phyloP scores from a whole-genome alignment of 2,797 vertebrate species.

The Glossophaga mutica region DNA sequence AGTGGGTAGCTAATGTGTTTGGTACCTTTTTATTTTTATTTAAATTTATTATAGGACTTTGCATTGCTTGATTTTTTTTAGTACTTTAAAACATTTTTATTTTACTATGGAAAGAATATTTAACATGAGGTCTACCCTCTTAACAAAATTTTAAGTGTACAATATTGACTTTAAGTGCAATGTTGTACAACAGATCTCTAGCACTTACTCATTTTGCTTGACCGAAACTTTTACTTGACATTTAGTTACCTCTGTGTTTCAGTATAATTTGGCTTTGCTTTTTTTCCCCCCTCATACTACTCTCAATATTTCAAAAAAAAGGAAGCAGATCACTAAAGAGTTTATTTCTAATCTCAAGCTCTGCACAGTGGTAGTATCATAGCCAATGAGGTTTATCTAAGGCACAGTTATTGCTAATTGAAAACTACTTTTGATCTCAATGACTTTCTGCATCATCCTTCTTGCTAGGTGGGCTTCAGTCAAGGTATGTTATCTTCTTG shows the following conservation, averaged over 20 bases:
- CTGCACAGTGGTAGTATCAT: not conserved
- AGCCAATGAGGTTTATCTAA: not conserved
- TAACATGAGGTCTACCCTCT: not conserved
- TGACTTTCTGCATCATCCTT: slow-evolving; percentile 7
- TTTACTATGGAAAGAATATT: not conserved
- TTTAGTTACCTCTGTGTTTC: slow-evolving; percentile 9
- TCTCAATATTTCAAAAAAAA: not conserved
- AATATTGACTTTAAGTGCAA: not conserved
- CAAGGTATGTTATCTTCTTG: not conserved
- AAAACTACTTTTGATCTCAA: not conserved
- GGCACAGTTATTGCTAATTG: not conserved
- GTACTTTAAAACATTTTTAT: not conserved
- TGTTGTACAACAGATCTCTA: not conserved
- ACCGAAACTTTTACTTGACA: not conserved
- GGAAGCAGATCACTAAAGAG: not conserved
- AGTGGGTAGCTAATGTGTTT: not conserved
- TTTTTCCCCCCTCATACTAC: not conserved
- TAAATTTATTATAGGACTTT: not conserved
- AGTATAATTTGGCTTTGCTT: not conserved
- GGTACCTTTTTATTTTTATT: slow-evolving; percentile 27
- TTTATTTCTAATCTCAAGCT: not conserved
- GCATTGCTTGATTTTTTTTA: not conserved
- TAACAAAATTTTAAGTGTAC: not conserved
- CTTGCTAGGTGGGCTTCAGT: not conserved
- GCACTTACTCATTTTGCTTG: not conserved